Conservation (phyloP, 1,140 invertebrate genomes). For the Drosophila virilis region DNA sequence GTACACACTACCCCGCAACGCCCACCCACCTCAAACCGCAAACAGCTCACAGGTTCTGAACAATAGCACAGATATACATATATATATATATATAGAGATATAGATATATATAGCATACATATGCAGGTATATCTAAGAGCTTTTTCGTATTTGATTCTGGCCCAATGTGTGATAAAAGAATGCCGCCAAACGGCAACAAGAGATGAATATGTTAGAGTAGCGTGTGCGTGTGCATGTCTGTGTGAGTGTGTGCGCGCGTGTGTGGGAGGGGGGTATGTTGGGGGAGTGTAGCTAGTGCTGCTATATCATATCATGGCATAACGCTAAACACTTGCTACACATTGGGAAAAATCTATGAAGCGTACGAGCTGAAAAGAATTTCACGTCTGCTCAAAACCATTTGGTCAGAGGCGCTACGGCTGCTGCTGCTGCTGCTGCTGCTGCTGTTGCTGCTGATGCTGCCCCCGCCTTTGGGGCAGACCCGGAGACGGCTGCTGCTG, state of each 20-base stretch:
- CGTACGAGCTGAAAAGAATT: slow-evolving; percentile 29
- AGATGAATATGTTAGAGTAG: background rate
- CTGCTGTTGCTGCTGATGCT: background rate
- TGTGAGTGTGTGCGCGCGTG: background rate
- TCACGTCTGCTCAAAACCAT: slow-evolving; percentile 31
- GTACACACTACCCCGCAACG: background rate
- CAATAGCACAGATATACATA: slow-evolving; percentile 4
- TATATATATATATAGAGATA: background rate
- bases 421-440: background rate
- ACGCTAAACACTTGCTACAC: slow-evolving; percentile 29
- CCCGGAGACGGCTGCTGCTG: background rate
- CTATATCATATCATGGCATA: slow-evolving; percentile 30
- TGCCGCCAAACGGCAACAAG: slow-evolving; percentile 39
- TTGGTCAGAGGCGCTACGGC: slow-evolving; percentile 22
- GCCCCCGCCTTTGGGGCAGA: background rate
- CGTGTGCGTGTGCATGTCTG: no score
- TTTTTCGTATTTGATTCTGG: slow-evolving; percentile 11
- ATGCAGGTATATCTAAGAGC: background rate
- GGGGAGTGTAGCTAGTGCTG: background rate
- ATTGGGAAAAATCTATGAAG: slow-evolving; percentile 39
- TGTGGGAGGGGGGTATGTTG: background rate
- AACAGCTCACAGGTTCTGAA: background rate
- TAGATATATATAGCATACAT: background rate
- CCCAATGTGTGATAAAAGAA: slow-evolving; percentile 49
- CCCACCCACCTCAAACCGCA: background rate